Evolutionary conservation across 1,140 invertebrate species (phyloP), one percentile per base, ranked within the genome.

Genomic region (Drosophila pachea): DNA sequence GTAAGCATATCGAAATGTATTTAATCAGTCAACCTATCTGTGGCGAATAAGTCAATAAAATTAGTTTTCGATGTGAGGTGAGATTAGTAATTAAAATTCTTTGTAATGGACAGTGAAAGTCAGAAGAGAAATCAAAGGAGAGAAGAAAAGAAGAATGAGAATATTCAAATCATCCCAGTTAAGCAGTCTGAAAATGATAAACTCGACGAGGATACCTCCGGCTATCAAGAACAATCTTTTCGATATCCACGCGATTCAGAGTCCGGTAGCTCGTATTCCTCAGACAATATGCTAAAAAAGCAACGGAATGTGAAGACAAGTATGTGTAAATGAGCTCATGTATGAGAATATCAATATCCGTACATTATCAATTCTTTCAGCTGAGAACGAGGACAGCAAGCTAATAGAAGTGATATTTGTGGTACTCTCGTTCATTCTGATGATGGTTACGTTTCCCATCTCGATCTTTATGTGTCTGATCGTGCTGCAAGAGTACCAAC

Each of bases 401-500:
- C 90, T 89, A 66, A 93, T 97, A 76, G 97, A 97, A 87, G 91
- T 94, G 59, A 90, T 95, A 6, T 93, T 96, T 2, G 95, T 93
- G 6, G 88, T 94, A 9, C 90, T 95, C 35, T 96, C 95, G 9
- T 91, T 95, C 56, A 68, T 95, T n/a, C 79, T 96, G 4, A 90
- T 97, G 58, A 91, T 96, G 68, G 76, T 96, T n/a, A 95, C 95
- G 2, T 91, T 97, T 61, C 95, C 96, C 4, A 93, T 96, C 82
- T 95, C 95, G 7, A 89, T 97, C 9, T 95, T 94, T 86, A 92
- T 94, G 88, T 95, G 93, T 76, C 93, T 96, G 76, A 95, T 95
- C 91, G 63, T 89, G 0, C 47, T 89, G 8, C 63, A 77, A 1
- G 96, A 97, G 83, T 97, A 96, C 76, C 95, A 97, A 88, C 91